Percentiles rank a stretch among this genome's conserved stretches.
These are phyloP conservation scores for Gadopsis marmoratus DNA, from an alignment of 2,797 vertebrate species.

Conservation along the genomic window DNA sequence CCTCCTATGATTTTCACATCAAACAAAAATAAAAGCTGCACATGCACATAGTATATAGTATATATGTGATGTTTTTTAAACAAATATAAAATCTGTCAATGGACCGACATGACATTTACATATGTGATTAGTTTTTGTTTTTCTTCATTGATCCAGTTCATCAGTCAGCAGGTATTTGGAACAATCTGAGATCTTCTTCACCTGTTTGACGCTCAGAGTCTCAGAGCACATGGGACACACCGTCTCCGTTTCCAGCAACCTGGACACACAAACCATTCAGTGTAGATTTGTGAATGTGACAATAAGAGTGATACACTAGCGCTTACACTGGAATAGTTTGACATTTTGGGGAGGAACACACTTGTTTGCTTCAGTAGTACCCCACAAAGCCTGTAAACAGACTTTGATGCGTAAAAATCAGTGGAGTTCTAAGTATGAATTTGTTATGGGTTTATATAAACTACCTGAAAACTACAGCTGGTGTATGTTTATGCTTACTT, in stretches of 20 bases:
- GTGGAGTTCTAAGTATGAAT: too few relatives aligned
- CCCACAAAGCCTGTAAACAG: too few relatives aligned
- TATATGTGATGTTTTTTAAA: constrained; percentile 7
- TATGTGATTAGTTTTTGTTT: constrained; percentile 25
- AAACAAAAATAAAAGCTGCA: constrained; percentile 24
- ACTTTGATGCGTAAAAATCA: too few relatives aligned
- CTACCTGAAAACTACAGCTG: not conserved
- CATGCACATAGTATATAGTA: constrained; percentile 12
- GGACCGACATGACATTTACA: not conserved
- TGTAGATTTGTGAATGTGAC: not conserved
- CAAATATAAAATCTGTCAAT: constrained; percentile 1
- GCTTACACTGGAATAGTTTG: not conserved
- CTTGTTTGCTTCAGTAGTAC: not conserved
- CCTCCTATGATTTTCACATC: not conserved
- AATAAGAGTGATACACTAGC: not conserved
- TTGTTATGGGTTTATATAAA: not conserved
- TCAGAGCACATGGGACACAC: constrained; percentile 96
- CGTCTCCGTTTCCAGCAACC: constrained; percentile 90
- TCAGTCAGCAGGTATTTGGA: constrained; percentile 86
- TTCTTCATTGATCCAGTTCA: constrained; percentile 81
- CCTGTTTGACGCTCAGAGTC: constrained; percentile 81
- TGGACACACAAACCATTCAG: constrained; percentile 70
- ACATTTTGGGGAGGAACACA: not conserved
- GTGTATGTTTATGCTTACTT: not conserved
- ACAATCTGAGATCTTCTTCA: constrained; percentile 89